Percentiles rank a stretch among this genome's conserved stretches.
phyloP scores from a whole-genome alignment of 2,888 invertebrate genomes.

The Calliopum simillimum region DNA sequence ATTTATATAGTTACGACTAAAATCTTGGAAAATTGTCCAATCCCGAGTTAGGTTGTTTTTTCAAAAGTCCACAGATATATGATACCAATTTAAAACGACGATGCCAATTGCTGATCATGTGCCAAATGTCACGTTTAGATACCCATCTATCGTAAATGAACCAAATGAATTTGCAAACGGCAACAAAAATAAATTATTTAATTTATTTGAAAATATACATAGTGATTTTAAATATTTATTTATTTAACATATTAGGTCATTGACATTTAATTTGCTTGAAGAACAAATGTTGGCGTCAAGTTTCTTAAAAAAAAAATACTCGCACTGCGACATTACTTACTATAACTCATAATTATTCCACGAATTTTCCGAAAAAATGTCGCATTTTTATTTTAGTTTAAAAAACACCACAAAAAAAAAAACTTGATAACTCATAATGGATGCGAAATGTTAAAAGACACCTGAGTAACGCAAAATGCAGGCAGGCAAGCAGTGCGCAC shows the following conservation, averaged over 20 bases:
- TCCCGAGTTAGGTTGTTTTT: too few relatives aligned
- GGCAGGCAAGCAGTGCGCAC: background rate
- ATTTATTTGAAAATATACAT: too few relatives aligned
- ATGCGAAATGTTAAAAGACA: background rate
- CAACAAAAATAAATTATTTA: too few relatives aligned
- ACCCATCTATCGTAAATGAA: background rate
- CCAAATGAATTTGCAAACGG: background rate
- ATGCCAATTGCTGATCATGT: conserved; percentile 21
- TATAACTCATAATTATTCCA: background rate
- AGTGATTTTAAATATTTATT: too few relatives aligned
- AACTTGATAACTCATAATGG: background rate
- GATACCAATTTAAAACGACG: background rate
- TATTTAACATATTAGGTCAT: conserved; percentile 11
- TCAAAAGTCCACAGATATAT: too few relatives aligned
- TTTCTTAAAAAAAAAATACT: conserved; percentile 7
- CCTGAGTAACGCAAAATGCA: background rate
- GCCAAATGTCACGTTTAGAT: conserved; percentile 10
- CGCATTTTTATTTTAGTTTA: background rate
- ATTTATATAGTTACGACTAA: too few relatives aligned
- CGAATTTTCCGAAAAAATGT: background rate
- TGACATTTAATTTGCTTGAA: conserved; percentile 16
- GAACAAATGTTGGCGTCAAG: conserved; percentile 7
- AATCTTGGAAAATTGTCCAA: too few relatives aligned
- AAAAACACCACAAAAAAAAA: background rate
- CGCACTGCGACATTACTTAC: background rate